Base-by-base conservation (phyloP, 1,140 invertebrate species). In the Drosophila pectinifera region DNA sequence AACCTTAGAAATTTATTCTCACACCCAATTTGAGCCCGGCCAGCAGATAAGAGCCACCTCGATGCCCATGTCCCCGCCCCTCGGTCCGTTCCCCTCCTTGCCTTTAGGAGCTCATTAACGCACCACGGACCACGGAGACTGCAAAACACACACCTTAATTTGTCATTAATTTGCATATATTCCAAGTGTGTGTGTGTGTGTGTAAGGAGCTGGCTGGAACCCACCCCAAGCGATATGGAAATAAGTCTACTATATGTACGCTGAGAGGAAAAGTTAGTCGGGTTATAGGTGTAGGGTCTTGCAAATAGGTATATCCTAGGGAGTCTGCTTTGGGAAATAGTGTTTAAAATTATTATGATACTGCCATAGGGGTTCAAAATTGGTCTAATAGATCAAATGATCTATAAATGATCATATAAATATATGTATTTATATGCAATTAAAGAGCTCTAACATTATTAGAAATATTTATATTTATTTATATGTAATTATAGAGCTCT, bases 71-170 rank as follows among this genome's bases (percentile, higher is more conserved):
- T 26, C 4, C 7, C 55, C 62, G 13, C 46, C 3, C 7, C 36
- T 34, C n/a, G 34, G 14, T 3, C 36, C 4, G 1, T 7, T 18
- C 22, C 34, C 11, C 61, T 57, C 38, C 20, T 22, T 43, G 73
- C 26, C 39, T 18, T 16, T 5, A 20, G 7, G 6, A 65, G 54
- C 82, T 86, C 83, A 86, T 86, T 86, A 86, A 83, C 75, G 83
- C 79, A 68, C 56, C 64, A 43, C 58, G 54, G 72, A 73, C 69
- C 41, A 36, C 31, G 56, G 70, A 55, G 75, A 54, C 83, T 88
- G 83, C 83, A 89, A 89, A 88, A 88, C 76, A 88, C 83, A 88
- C 84, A 89, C 84, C 84, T 88, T 89, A 89, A 84, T 89, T 89
- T 84, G 80, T 89, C 84, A 84, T 89, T 89, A 89, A 89, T 89